Base-by-base conservation (phyloP, 2,113 vertebrate genomes). In the Chionomys nivalis region DNA sequence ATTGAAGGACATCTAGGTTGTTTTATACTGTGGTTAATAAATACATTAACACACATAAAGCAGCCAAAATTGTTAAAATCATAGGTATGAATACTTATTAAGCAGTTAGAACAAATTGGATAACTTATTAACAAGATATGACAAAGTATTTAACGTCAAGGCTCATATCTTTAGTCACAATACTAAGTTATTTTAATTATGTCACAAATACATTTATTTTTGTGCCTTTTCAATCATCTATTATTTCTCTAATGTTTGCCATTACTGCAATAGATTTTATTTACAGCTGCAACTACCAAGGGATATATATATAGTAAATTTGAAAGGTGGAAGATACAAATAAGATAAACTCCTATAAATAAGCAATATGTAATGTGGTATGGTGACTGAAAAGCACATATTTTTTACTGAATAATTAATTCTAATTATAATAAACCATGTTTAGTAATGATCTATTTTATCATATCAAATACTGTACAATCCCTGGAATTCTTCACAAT, bases 351-450 rank as follows among this genome's bases (percentile, higher is more conserved):
- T 87, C 36, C 9, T 61, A 90, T 81, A 72, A 96, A 49, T 95
- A 96, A 96, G 58, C n/a, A 95, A 82, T 78, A 76, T 72, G n/a
- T 95, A 96, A 93, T 91, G 83, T 96, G 75, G 78, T 91, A 42
- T 78, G 39, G 16, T 92, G 83, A 88, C 93, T 66, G 12, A 78
- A 87, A 95, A 94, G 44, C 16, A 87, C 47, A 26, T 91, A 94
- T 87, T 93, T 97, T 89, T 87, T 86, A 88, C 87, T 94, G 90
- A 63, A 83, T 63, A 83, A 90, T 89, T 94, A 94, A 90, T 88
- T 44, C 44, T 91, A 93, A 95, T 96, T 95, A 70, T 96, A 78
- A 52, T 82, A 95, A 92, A 21, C 83, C 12, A 42, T 91, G 36
- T 90, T 97, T 97, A 92, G 82, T 68, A 94, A 86, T 23, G 87